Base-by-base conservation (phyloP, 2,113 vertebrate species). In the Urocitellus parryii region DNA sequence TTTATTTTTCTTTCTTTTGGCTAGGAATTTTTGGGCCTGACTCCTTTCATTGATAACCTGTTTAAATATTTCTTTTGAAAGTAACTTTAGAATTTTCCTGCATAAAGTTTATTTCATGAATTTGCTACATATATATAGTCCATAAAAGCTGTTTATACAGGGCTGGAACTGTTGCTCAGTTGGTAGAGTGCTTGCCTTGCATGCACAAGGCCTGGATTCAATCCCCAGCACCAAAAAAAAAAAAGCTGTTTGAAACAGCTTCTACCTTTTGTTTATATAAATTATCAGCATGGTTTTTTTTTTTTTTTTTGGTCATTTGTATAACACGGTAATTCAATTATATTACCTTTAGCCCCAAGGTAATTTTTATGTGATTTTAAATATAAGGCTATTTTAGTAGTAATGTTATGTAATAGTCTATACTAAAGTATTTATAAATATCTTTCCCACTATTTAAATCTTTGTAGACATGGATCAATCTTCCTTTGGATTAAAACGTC, bases 401-500 rank as follows among this genome's bases (percentile, higher is more conserved):
- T 73, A 93, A 32, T 87, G 92, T 86, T 85, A 37, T 53, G 9
- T 94, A 73, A 63, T 95, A 70, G 29, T 82, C n/a, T 81, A 34
- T 86, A 42, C 16, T 86, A 85, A 96, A 77, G 3, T 11, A 86
- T 82, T 97, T 93, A 76, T 37, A 94, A 77, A 42, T 96, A 6
- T 83, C 80, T 70, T 95, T 96, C 63, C 48, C 65, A 89, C 12
- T 94, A 63, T 72, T 97, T 95, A 73, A 94, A 97, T 73, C 27
- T 83, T 78, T 94, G 2, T 94, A 97, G 97, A 70, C 85, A 0
- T 45, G 16, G 94, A 68, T 91, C 39, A 96, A 48, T 78, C 53
- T 93, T 51, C 0, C 25, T 96, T 97, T 97, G 51, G 98, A 90
- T 88, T 74, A 90, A 99, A 99, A 97, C 96, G 80, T 94, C 93